Evolutionary conservation across 92 coral and sea anemone species (phyloP), one percentile per base, ranked within the genome.

Genomic region (Epizoanthus ramosus): DNA sequence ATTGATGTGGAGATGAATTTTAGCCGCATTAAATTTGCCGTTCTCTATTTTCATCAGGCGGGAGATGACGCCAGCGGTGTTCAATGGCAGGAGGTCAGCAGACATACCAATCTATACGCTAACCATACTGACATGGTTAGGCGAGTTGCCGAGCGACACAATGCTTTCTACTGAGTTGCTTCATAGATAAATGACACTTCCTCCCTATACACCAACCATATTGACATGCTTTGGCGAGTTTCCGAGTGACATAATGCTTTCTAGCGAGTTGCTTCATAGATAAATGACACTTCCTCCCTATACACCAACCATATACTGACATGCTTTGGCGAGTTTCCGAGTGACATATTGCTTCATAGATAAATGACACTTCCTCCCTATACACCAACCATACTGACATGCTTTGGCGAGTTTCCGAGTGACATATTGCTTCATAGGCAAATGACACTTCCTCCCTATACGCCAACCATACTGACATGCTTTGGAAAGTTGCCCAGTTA

Each of bases 81-180:
- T 15, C 84, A 87, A 43, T 92, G 95, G 95, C 93, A 90, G 85
- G 95, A 92, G 84, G 91, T 92, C 89, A 84, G 93, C 89, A 79
- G 89, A 54, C 86, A 87, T 68, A 71, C 84, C 65, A 83, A 79
- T 39, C 85, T 92, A 39, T 85, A 90, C 79, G 89, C 95, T 25
- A 92, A 90, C 80, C 95, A 92, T 83, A 14, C 86, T 7, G 47
- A 56, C 80, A 84, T 92, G 81, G 60, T 92, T 57, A 70, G 88
- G 71, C 83, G 74, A 75, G 95, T 92, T 31, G 93, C 93, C 65
- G 75, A 82, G 72, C 86, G 73, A 23, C 91, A 92, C 75, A 83
- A 75, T 37, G 95, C 95, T 41, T 85, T 60, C 59, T 90, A 75
- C 63, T 89, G 75, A 86, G 22, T 41, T 14, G 2, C 71, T 10